A percentile compares a stretch with the other conserved stretches of the same genome.
phyloP scores from a whole-genome alignment of 2,113 vertebrate genomes.

The Bufo bufo region DNA sequence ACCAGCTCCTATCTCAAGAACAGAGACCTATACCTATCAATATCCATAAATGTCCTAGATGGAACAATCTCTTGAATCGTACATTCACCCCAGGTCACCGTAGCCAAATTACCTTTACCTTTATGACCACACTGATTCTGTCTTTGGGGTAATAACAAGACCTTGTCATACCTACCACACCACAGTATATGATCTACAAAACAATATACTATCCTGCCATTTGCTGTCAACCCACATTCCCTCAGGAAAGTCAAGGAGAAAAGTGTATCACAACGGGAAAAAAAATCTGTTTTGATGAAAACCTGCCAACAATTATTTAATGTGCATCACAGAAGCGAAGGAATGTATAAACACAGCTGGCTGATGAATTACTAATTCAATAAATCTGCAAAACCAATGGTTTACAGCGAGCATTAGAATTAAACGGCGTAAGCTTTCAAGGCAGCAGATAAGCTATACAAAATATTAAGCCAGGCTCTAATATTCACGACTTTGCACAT shows the following conservation, averaged over 20 bases:
- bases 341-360: constrained; percentile 62
- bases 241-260: constrained; percentile 56
- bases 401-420: constrained; percentile 64
- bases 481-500: constrained; percentile 66
- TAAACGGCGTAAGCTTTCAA: constrained; percentile 63
- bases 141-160: background rate
- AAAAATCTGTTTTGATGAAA: constrained; percentile 54
- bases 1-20: too few species aligned
- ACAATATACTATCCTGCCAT: constrained; percentile 48
- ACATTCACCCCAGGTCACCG: too few species aligned
- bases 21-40: too few species aligned
- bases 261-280: constrained; percentile 53
- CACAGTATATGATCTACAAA: constrained; percentile 59
- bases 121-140: background rate
- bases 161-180: background rate
- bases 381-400: constrained; percentile 65
- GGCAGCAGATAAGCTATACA: constrained; percentile 62
- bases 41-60: too few species aligned
- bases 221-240: constrained; percentile 56
- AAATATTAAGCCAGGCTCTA: constrained; percentile 65
- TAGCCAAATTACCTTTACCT: background rate
- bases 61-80: too few species aligned
- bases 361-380: constrained; percentile 67
- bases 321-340: constrained; percentile 60
- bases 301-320: constrained; percentile 66